Evolutionary conservation across 2,113 vertebrate species (phyloP).

Genomic region (Lasiurus cinereus): DNA sequence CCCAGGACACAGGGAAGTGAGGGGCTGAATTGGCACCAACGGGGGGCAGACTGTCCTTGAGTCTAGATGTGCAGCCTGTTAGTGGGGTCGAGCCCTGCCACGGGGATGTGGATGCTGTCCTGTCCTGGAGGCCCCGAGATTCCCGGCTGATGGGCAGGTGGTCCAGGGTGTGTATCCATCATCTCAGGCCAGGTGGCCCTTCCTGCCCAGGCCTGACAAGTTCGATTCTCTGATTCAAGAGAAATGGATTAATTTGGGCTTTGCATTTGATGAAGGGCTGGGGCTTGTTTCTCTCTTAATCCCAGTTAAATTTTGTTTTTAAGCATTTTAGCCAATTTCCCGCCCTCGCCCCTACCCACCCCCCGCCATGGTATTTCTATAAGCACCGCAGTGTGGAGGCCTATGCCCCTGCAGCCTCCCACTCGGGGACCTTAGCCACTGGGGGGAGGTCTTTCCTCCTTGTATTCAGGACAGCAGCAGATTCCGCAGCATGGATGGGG

Average conservation of each 20-base stretch:
- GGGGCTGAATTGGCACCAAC: background rate
- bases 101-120: background rate
- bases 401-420: background rate
- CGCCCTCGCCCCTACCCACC: background rate
- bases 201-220: background rate
- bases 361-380: background rate
- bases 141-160: background rate
- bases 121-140: background rate
- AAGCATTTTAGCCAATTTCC: background rate
- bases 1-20: background rate
- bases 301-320: background rate
- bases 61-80: accelerated
- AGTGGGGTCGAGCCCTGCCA: background rate
- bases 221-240: background rate
- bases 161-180: background rate
- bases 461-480: background rate
- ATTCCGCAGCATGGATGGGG: background rate
- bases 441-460: background rate
- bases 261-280: background rate
- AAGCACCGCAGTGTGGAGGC: background rate
- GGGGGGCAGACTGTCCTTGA: background rate
- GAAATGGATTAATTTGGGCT: background rate
- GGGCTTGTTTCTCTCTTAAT: background rate
- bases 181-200: background rate
- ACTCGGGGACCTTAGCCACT: background rate